Percentiles rank a stretch among this genome's conserved stretches.
These are phyloP conservation scores for Parus major DNA, from an alignment of 2,113 vertebrate genomes.

Conservation along the genomic window DNA sequence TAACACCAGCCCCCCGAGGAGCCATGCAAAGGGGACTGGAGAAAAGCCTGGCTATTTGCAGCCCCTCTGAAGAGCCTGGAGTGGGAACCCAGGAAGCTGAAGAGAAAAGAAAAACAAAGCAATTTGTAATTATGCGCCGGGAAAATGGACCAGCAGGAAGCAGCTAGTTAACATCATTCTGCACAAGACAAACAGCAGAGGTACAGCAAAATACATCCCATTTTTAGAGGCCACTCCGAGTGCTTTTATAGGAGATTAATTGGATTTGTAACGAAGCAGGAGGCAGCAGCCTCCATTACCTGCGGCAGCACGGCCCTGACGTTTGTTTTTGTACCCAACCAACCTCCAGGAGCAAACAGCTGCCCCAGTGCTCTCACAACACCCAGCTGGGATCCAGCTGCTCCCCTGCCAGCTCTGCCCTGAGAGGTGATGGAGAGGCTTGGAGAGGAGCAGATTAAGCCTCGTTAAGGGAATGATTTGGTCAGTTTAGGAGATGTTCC, in stretches of 20 bases:
- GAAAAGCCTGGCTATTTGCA: not conserved
- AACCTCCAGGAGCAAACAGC: not conserved
- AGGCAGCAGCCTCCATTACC: slow-evolving; percentile 13
- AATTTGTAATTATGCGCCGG: not conserved
- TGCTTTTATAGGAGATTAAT: not conserved
- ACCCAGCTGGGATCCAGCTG: not conserved
- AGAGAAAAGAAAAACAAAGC: not conserved
- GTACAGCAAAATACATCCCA: not conserved
- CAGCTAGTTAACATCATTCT: not conserved
- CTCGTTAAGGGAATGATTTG: not conserved
- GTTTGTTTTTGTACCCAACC: not conserved
- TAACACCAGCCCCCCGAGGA: not conserved
- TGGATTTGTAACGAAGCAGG: not conserved
- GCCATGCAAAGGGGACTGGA: not conserved
- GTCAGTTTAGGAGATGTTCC: not conserved
- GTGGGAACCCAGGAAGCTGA: not conserved
- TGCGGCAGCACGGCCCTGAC: not conserved
- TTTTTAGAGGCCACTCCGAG: not conserved
- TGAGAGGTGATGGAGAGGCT: not conserved
- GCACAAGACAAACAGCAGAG: not conserved
- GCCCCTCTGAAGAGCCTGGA: not conserved
- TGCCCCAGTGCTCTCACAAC: fast-evolving
- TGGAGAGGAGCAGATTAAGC: not conserved
- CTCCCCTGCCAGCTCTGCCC: not conserved
- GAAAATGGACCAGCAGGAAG: slow-evolving; percentile 45